Conservation (phyloP, 2,888 invertebrate species). For the Hypercompe scribonia region DNA sequence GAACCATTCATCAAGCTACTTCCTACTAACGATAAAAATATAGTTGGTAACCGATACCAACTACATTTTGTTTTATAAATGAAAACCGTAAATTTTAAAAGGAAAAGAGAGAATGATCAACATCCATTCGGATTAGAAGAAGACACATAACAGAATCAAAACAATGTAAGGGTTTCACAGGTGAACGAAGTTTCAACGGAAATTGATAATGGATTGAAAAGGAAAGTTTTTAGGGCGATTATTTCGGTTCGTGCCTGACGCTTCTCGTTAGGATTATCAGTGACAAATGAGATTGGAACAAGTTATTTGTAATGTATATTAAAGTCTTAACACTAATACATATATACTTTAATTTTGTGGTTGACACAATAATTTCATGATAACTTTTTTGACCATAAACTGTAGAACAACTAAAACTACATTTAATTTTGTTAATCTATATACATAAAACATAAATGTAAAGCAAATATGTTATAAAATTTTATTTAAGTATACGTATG, state of each 20-base stretch:
- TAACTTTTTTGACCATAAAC: too few relatives aligned
- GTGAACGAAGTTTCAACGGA: conserved; percentile 38
- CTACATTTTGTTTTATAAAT: too few relatives aligned
- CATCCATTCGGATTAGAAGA: conserved; percentile 25
- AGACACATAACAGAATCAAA: conserved; percentile 40
- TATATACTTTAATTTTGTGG: too few relatives aligned
- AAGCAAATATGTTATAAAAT: background rate
- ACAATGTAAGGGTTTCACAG: conserved; percentile 42
- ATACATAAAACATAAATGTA: background rate
- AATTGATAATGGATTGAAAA: conserved; percentile 40
- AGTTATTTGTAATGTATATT: background rate
- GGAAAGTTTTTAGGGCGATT: conserved; percentile 21
- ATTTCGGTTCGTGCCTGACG: conserved; percentile 3
- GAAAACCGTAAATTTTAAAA: conserved; percentile 30
- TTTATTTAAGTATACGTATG: background rate
- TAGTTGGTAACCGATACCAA: too few relatives aligned
- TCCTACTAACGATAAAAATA: background rate
- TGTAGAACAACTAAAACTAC: too few relatives aligned
- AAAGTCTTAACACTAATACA: background rate
- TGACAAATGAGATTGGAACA: background rate
- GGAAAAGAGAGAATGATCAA: conserved; percentile 35
- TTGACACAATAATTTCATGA: too few relatives aligned
- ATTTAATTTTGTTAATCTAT: background rate
- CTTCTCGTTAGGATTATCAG: background rate
- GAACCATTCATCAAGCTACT: too few relatives aligned